phyloP scores from a whole-genome alignment of 2,888 invertebrate species.

The Onthophagus sagittarius region DNA sequence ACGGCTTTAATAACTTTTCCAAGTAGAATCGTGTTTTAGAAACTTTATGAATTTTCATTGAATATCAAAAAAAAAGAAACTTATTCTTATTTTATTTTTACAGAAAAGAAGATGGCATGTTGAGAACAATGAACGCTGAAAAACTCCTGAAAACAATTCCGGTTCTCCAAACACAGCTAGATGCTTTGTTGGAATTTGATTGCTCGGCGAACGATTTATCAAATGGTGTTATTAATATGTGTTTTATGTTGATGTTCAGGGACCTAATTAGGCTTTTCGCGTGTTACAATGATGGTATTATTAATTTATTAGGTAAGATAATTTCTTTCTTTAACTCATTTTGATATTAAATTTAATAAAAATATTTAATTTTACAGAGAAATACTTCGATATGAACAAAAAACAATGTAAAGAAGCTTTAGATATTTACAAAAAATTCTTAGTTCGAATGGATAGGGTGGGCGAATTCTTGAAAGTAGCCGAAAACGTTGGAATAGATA shows the following conservation, averaged over 20 bases:
- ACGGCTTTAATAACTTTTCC: background rate
- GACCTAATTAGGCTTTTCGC: constrained; percentile 91
- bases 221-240: constrained; percentile 85
- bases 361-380: constrained; percentile 59
- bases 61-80: background rate
- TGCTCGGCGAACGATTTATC: constrained; percentile 94
- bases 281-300: constrained; percentile 99
- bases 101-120: constrained; percentile 95
- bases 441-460: constrained; percentile 97
- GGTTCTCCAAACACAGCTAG: constrained; percentile 91
- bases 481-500: constrained; percentile 93
- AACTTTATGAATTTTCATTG: background rate
- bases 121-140: constrained; percentile 96
- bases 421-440: constrained; percentile 97
- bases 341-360: background rate
- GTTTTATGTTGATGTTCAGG: constrained; percentile 78
- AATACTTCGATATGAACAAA: constrained; percentile 99
- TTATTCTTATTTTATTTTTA: constrained; percentile 30
- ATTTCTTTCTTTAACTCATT: background rate
- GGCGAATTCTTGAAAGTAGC: constrained; percentile 94
- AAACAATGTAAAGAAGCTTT: constrained; percentile 97
- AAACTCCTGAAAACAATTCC: constrained; percentile 96
- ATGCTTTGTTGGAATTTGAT: constrained; percentile 94
- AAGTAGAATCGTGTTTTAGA: background rate
- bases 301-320: constrained; percentile 79